Evolutionary conservation across 2,888 invertebrate genomes (phyloP), one percentile per base, ranked within the genome.

Genomic region (Mycogona germanica): DNA sequence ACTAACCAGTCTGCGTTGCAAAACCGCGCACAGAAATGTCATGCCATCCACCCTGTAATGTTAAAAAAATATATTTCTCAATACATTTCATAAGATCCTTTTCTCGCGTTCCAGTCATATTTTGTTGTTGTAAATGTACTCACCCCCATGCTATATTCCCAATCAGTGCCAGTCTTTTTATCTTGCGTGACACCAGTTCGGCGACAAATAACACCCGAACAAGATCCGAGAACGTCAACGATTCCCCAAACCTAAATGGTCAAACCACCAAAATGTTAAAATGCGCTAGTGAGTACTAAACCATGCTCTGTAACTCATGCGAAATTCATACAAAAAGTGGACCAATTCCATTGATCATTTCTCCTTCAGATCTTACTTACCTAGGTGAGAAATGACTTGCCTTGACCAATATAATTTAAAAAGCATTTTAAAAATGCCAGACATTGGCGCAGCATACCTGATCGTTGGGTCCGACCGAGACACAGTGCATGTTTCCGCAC

Each of bases 381-480:
- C n/a, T n/a, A n/a, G n/a, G n/a, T n/a, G n/a, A n/a, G n/a, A n/a
- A n/a, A n/a, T n/a, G n/a, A n/a, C n/a, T n/a, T n/a, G n/a, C n/a
- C n/a, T n/a, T n/a, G n/a, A n/a, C n/a, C n/a, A n/a, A n/a, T n/a
- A n/a, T n/a, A n/a, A n/a, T n/a, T n/a, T n/a, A n/a, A n/a, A n/a
- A n/a, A n/a, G n/a, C n/a, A n/a, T n/a, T n/a, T n/a, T n/a, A n/a
- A n/a, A n/a, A n/a, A n/a, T n/a, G n/a, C n/a, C n/a, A n/a, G n/a
- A n/a, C n/a, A n/a, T n/a, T n/a, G n/a, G n/a, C n/a, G n/a, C n/a
- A 47, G 32, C 47, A 29, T 37, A 67, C 64, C 61, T 67, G 63
- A 55, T 66, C 65, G 21, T 60, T 47, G 5, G 60, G 62, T 56
- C 65, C 65, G 23, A 66, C 66, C 29, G 65, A 64, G 32, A 70